Conservation (phyloP, 2,113 vertebrate genomes). For the Coracopsis vasa region DNA sequence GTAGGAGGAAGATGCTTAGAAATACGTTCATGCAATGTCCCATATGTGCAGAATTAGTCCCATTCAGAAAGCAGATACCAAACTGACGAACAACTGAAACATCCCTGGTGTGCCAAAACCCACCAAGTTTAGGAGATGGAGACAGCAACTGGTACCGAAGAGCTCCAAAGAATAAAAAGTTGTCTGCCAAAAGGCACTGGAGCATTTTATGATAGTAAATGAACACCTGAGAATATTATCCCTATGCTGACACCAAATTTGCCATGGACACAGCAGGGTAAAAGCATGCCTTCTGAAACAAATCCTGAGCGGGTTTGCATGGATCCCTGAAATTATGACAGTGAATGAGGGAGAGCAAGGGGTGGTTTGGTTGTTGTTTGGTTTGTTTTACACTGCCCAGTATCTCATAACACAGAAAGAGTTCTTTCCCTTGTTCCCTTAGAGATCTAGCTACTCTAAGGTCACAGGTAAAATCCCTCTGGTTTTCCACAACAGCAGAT, state of each 20-base stretch:
- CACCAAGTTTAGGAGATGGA: neutral
- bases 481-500: neutral
- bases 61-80: neutral
- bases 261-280: neutral
- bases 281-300: neutral
- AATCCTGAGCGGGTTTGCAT: neutral
- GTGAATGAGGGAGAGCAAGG: rapidly evolving
- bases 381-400: neutral
- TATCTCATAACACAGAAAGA: neutral
- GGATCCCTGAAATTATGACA: neutral
- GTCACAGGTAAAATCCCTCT: neutral
- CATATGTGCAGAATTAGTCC: rapidly evolving
- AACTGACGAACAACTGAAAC: neutral
- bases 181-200: neutral
- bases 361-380: neutral
- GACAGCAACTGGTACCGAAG: neutral
- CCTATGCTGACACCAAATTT: neutral
- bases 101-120: neutral
- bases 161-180: neutral
- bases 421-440: neutral
- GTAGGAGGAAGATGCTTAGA: neutral
- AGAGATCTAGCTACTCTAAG: neutral
- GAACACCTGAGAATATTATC: neutral
- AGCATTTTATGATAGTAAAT: neutral
- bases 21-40: neutral